Conservation (phyloP, 2,797 vertebrate species). For the Spinibarbus caldwelli region DNA sequence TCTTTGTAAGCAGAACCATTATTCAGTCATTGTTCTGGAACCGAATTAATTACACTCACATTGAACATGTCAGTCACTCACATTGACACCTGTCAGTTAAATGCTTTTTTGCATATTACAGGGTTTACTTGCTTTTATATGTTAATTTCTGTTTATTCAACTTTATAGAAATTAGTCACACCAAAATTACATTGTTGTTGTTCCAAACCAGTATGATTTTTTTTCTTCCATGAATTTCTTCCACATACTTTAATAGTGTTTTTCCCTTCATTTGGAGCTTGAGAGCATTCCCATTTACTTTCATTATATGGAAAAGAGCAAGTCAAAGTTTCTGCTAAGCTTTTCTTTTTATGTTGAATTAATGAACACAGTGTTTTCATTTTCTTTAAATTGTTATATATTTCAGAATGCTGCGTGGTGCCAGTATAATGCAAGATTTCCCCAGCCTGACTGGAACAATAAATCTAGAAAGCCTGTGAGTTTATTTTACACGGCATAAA, state of each 20-base stretch:
- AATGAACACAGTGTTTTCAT: background rate
- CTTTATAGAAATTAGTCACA: background rate
- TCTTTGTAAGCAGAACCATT: constrained; percentile 88
- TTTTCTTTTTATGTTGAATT: constrained; percentile 42
- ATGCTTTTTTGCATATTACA: background rate
- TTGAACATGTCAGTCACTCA: constrained; percentile 16
- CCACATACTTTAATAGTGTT: background rate
- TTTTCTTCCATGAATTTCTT: background rate
- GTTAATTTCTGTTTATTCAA: background rate
- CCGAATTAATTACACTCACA: constrained; percentile 6
- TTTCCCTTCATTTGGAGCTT: background rate
- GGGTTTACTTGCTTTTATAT: background rate
- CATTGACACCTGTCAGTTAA: background rate
- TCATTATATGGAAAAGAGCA: background rate
- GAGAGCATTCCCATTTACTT: background rate
- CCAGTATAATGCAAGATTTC: constrained; percentile 91
- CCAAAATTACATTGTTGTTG: background rate
- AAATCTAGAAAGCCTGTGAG: constrained; percentile 95
- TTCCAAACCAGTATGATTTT: background rate
- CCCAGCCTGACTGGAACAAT: constrained; percentile 89
- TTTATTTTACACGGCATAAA: constrained; percentile 53
- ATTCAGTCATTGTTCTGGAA: constrained; percentile 29
- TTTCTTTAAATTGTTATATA: constrained; percentile 22
- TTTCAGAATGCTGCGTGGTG: constrained; percentile 90
- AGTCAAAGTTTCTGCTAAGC: constrained; percentile 5